Evolutionary conservation across 1,140 invertebrate species (phyloP).

Genomic region (Arion vulgaris): DNA sequence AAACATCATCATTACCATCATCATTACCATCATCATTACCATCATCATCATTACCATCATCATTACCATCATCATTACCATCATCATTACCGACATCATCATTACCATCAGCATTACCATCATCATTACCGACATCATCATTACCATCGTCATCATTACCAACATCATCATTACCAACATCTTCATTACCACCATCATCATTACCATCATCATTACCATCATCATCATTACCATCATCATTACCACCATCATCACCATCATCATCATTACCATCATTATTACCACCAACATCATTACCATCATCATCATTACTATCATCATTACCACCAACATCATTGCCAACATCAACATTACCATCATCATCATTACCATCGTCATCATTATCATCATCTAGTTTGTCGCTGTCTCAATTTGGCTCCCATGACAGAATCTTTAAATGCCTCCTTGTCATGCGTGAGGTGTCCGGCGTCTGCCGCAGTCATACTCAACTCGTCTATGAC

Average conservation of each 20-base stretch:
- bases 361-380: too few species aligned
- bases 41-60: slow-evolving; percentile 32
- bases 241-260: slow-evolving; percentile 9
- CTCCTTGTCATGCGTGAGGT: too few species aligned
- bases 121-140: slow-evolving; percentile 13
- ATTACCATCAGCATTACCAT: slow-evolving; percentile 26
- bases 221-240: slow-evolving; percentile 10
- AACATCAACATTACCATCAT: not conserved
- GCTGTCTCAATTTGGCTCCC: too few species aligned
- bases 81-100: slow-evolving; percentile 19
- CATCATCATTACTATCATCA: slow-evolving; percentile 7
- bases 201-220: not conserved
- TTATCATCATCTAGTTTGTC: too few species aligned
- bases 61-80: slow-evolving; percentile 23
- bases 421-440: too few species aligned
- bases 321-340: not conserved
- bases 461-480: too few species aligned
- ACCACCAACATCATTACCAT: slow-evolving; percentile 15
- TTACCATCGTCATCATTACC: not conserved
- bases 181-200: slow-evolving; percentile 1
- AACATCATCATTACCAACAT: not conserved
- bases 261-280: slow-evolving; percentile 17
- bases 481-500: too few species aligned
- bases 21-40: slow-evolving; percentile 3
- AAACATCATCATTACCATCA: slow-evolving; percentile 7